Conservation (phyloP, 2,797 vertebrate genomes). For the Anguilla obscura region DNA sequence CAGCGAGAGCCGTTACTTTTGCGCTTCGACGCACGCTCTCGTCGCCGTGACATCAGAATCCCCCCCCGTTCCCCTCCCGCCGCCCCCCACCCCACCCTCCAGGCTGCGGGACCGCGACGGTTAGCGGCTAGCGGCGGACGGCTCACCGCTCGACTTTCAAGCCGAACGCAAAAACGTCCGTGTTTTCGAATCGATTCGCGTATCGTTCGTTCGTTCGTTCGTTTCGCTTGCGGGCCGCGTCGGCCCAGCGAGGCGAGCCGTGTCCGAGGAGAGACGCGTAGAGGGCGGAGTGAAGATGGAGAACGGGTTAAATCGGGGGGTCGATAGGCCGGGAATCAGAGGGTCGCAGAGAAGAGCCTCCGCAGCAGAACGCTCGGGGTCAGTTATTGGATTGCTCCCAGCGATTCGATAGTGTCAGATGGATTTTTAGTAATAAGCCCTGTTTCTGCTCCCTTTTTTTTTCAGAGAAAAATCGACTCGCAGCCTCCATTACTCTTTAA, state of each 20-base stretch:
- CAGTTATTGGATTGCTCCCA: conserved; percentile 8
- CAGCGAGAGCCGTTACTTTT: not conserved
- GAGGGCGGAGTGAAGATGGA: not conserved
- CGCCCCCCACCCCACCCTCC: not conserved
- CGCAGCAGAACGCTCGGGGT: not conserved
- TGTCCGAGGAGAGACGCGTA: not conserved
- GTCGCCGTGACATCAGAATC: not conserved
- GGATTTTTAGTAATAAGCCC: conserved; percentile 22
- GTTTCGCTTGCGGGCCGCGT: not conserved
- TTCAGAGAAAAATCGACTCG: conserved; percentile 23
- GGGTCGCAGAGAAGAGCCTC: not conserved
- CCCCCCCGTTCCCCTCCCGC: too few relatives aligned
- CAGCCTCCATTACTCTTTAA: conserved; percentile 8
- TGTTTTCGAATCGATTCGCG: not conserved
- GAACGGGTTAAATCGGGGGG: not conserved
- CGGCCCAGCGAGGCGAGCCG: not conserved
- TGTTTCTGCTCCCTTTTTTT: conserved; percentile 2
- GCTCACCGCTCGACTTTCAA: not conserved
- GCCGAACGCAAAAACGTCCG: not conserved
- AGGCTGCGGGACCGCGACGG: not conserved
- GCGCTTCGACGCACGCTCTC: not conserved
- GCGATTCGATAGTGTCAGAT: conserved; percentile 14
- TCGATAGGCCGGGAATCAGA: not conserved
- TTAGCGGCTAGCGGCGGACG: not conserved
- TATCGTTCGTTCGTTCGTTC: not conserved